Percentiles rank a stretch among this genome's conserved stretches.
Evolutionary conservation across 2,888 invertebrate genomes (phyloP).

Genomic region (Diplolepis rosae): DNA sequence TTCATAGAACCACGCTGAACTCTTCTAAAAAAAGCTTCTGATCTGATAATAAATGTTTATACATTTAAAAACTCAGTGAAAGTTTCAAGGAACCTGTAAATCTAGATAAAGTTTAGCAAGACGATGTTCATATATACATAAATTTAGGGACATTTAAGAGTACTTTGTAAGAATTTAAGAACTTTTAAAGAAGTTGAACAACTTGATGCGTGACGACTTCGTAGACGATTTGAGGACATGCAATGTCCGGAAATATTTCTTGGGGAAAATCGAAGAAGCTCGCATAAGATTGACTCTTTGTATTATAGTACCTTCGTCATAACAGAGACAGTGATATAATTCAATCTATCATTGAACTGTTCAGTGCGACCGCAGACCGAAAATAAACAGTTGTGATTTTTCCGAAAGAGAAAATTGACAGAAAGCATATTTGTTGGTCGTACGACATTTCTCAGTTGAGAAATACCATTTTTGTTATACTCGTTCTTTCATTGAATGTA

Average conservation of each 20-base stretch:
- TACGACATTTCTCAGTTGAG: constrained; percentile 8
- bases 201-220: constrained; percentile 7
- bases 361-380: background rate
- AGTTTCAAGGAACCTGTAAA: background rate
- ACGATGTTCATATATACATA: background rate
- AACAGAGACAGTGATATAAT: background rate
- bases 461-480: constrained; percentile 1
- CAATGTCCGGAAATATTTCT: background rate
- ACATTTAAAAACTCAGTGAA: background rate
- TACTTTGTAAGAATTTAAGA: constrained; percentile 4
- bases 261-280: background rate
- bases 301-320: constrained; percentile 25
- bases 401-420: background rate
- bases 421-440: background rate
- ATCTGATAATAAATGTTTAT: background rate
- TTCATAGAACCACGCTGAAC: constrained; percentile 31
- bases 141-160: background rate
- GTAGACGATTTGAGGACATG: background rate
- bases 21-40: background rate
- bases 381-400: constrained; percentile 3
- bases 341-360: constrained; percentile 8
- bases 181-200: constrained; percentile 2
- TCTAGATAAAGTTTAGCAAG: background rate
- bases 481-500: background rate
- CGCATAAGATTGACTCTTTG: background rate